Conservation (phyloP, 2,113 vertebrate species). For the Bubo bubo region DNA sequence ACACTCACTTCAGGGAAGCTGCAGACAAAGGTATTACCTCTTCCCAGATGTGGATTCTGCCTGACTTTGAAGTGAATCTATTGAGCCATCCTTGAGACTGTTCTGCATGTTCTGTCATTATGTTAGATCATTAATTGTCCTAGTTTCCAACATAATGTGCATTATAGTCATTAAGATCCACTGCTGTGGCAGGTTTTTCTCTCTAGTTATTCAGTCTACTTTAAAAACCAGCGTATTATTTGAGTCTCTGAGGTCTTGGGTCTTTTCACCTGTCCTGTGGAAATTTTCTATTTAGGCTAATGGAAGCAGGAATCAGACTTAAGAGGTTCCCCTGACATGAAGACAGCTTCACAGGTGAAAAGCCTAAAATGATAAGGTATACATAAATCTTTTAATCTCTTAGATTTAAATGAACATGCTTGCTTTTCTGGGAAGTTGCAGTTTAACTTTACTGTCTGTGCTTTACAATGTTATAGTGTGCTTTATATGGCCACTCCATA, state of each 20-base stretch:
- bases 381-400: neutral
- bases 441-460: neutral
- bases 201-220: neutral
- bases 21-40: conserved; percentile 51
- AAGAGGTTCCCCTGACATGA: neutral
- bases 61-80: conserved; percentile 62
- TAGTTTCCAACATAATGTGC: conserved; percentile 17
- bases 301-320: neutral
- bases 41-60: conserved; percentile 60
- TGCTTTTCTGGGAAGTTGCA: neutral
- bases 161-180: neutral
- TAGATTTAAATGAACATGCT: neutral
- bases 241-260: neutral
- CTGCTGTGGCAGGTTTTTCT: conserved; percentile 1
- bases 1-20: conserved; percentile 44
- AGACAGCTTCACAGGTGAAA: neutral
- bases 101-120: neutral
- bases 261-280: neutral
- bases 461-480: neutral
- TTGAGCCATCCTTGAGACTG: neutral
- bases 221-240: neutral
- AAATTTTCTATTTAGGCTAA: neutral
- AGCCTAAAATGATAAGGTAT: neutral
- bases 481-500: neutral
- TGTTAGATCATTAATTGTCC: conserved; percentile 53